Base-by-base conservation (phyloP, 2,888 invertebrate genomes). In the Cerastis leucographa region DNA sequence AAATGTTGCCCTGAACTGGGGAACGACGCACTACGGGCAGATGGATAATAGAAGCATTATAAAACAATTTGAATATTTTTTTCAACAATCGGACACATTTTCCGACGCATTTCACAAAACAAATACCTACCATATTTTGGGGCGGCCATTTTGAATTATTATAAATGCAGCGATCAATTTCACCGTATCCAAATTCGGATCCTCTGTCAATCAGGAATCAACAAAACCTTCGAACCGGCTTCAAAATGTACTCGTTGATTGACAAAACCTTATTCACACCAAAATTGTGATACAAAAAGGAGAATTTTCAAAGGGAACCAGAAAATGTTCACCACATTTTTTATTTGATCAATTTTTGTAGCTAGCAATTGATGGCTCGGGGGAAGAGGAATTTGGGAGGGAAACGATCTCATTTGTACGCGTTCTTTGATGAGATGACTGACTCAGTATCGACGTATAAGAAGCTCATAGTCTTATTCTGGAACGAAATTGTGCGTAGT, bases 281-380 rank as follows among this genome's bases (percentile, higher is more conserved):
- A 69, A 81, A 84, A 88, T 84, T 81, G 74, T 80, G 84, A 81
- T 84, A 87, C 81, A 83, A 76, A 82, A 81, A 73, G 68, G 76
- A 83, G 80, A 79, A 85, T 42, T 73, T 80, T 80, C 75, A 83
- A 82, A 87, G 85, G 64, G 78, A 66, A 66, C 74, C 82, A 81
- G 86, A 90, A 91, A 91, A 92, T 90, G 90, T 90, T 67, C 56
- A 73, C 80, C 83, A 76, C 88, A 80, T 80, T 80, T 93, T 89
- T 92, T 91, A 93, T 94, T 93, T 92, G 92, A 93, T 93, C 92
- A 93, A 92, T 92, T 93, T 87, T 91, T 91, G 90, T 85, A 86
- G 88, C 86, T 86, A 90, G 89, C 89, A 91, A 92, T 92, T 91
- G 91, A 92, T 91, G 89, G 88, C 78, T 87, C 78, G 76, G 78